Percentiles rank a stretch among this genome's conserved stretches.
Evolutionary conservation across 2,797 vertebrate genomes (phyloP).

Genomic region (Carduelis carduelis): DNA sequence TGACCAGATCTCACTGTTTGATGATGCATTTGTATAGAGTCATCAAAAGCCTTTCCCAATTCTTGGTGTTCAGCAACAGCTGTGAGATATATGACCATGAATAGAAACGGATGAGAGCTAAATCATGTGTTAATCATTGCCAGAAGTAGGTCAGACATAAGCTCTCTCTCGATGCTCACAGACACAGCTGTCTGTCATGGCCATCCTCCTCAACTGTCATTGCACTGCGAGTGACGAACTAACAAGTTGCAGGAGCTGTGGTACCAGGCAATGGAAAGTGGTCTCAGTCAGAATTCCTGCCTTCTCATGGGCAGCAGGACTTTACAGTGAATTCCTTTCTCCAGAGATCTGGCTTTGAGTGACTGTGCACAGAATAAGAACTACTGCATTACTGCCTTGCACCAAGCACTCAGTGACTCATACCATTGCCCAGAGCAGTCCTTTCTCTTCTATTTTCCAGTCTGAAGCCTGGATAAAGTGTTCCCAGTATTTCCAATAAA

Average conservation of each 20-base stretch:
- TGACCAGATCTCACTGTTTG: not conserved
- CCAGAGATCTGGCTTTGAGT: not conserved
- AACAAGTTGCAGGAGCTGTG: constrained; percentile 29
- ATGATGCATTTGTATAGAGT: not conserved
- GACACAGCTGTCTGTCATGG: constrained; percentile 25
- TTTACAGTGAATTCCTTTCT: not conserved
- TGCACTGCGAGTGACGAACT: not conserved
- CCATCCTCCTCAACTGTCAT: constrained; percentile 14
- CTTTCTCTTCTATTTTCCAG: not conserved
- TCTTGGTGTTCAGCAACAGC: constrained; percentile 24
- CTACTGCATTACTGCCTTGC: not conserved
- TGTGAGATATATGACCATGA: constrained; percentile 38
- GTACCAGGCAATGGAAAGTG: not conserved
- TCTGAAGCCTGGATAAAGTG: not conserved
- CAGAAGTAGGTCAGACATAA: constrained; percentile 59
- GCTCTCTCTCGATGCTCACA: constrained; percentile 40
- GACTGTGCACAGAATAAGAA: not conserved
- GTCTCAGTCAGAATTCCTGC: constrained; percentile 14
- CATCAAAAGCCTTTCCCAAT: constrained; percentile 15
- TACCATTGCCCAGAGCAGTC: not conserved
- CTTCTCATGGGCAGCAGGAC: not conserved
- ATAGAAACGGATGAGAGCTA: constrained; percentile 46
- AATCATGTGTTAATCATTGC: constrained; percentile 61
- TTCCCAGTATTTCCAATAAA: not conserved
- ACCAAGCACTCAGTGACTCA: not conserved